Conservation (phyloP, 2,888 invertebrate genomes). For the Melanophora roralis region DNA sequence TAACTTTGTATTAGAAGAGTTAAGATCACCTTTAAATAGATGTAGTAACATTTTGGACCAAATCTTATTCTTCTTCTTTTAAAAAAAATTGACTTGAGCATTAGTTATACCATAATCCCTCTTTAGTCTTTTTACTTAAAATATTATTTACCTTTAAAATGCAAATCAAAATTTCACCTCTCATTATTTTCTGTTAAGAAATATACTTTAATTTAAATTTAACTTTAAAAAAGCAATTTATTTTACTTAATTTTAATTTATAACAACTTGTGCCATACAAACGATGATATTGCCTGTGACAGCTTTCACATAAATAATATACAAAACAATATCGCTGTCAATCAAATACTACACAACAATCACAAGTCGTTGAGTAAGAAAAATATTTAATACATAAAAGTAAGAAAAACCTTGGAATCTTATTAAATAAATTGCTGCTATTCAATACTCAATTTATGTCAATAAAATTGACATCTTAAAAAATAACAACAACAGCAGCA, state of each 20-base stretch:
- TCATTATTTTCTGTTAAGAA: too few relatives aligned
- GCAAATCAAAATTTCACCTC: too few relatives aligned
- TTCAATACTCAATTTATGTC: constrained; percentile 5
- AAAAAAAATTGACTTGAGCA: too few relatives aligned
- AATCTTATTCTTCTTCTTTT: too few relatives aligned
- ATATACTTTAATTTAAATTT: background rate
- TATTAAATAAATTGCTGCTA: background rate
- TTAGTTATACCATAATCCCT: too few relatives aligned
- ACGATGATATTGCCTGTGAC: background rate
- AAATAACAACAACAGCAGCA: constrained; percentile 1
- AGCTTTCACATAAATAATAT: background rate
- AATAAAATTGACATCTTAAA: background rate
- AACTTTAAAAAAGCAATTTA: background rate
- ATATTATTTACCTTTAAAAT: too few relatives aligned
- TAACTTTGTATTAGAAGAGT: too few relatives aligned
- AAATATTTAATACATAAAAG: background rate
- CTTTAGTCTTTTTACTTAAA: too few relatives aligned
- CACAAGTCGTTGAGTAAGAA: background rate
- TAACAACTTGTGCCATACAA: background rate
- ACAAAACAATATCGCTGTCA: background rate
- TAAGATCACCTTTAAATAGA: too few relatives aligned
- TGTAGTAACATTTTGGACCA: too few relatives aligned
- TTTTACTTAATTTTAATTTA: background rate
- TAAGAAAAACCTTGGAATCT: constrained; percentile 1
- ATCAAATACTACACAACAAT: background rate